These are phyloP conservation scores for Hylaeus volcanicus DNA, from an alignment of 1,140 invertebrate species.

Conservation along the genomic window DNA sequence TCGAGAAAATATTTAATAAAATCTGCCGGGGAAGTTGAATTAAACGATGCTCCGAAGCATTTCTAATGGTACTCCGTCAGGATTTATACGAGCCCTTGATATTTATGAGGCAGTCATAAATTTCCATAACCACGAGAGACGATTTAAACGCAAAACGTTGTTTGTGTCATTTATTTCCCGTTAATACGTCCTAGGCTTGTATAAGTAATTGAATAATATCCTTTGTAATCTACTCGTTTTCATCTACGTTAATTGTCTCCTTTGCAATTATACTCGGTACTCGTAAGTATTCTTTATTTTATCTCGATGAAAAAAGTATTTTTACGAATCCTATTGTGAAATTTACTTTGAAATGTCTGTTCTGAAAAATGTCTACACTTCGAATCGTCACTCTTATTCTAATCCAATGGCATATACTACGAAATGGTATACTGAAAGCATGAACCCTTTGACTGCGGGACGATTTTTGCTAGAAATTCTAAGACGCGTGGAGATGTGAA, in stretches of 20 bases:
- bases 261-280: not conserved
- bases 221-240: not conserved
- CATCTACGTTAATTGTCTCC: constrained; percentile 5
- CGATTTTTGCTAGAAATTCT: too few species aligned
- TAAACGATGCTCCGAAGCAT: not conserved
- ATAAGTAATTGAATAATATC: constrained; percentile 7
- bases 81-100: not conserved
- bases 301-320: too few species aligned
- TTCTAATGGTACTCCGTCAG: constrained; percentile 11
- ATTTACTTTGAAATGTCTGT: too few species aligned
- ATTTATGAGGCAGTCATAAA: constrained; percentile 30
- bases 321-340: too few species aligned
- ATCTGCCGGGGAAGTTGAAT: not conserved
- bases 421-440: too few species aligned
- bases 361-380: too few species aligned
- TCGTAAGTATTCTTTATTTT: not conserved
- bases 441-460: too few species aligned
- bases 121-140: constrained; percentile 1
- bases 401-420: too few species aligned
- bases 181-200: not conserved
- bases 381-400: too few species aligned
- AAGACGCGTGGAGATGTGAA: too few species aligned
- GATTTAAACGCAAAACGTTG: constrained; percentile 28
- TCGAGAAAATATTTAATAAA: constrained; percentile 19
- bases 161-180: constrained; percentile 5